These are phyloP conservation scores for Pantelozetes paolii DNA, from an alignment of 2,888 invertebrate species.

Conservation along the genomic window DNA sequence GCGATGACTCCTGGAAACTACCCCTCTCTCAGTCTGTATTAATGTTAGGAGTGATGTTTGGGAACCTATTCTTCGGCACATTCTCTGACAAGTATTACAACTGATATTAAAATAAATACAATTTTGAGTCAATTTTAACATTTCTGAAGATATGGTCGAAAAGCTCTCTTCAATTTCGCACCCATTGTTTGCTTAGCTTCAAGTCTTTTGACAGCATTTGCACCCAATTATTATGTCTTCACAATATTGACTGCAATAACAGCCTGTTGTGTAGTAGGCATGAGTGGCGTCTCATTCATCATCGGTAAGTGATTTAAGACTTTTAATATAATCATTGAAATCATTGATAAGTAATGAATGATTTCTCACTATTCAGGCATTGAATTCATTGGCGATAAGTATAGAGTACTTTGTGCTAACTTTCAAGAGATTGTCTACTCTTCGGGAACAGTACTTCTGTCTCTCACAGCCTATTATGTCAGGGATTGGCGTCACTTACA, in stretches of 20 bases:
- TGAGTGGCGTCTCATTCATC: constrained; percentile 35
- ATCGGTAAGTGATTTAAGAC: constrained; percentile 24
- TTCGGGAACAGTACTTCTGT: constrained; percentile 7
- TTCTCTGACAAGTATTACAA: neutral
- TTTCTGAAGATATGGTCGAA: constrained; percentile 36
- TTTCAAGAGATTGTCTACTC: constrained; percentile 25
- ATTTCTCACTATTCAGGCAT: neutral
- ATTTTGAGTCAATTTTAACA: neutral
- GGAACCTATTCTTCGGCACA: constrained; percentile 6
- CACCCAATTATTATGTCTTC: constrained; percentile 15
- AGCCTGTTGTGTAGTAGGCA: constrained; percentile 25
- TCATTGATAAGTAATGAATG: too few relatives aligned
- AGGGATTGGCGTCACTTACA: constrained; percentile 36
- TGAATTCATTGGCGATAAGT: constrained; percentile 34
- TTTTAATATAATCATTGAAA: neutral
- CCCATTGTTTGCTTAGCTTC: neutral
- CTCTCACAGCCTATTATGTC: constrained; percentile 17
- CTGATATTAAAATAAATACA: neutral
- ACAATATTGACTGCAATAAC: constrained; percentile 17
- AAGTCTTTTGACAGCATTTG: constrained; percentile 22
- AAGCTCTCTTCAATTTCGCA: neutral
- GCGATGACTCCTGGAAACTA: constrained; percentile 17
- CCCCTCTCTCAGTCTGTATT: constrained; percentile 8
- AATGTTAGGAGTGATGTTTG: constrained; percentile 14
- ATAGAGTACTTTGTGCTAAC: constrained; percentile 25